A percentile compares a stretch with the other conserved stretches of the same genome.
phyloP scores from a whole-genome alignment of 2,888 invertebrate species.

The Anoplius nigerrimus region DNA sequence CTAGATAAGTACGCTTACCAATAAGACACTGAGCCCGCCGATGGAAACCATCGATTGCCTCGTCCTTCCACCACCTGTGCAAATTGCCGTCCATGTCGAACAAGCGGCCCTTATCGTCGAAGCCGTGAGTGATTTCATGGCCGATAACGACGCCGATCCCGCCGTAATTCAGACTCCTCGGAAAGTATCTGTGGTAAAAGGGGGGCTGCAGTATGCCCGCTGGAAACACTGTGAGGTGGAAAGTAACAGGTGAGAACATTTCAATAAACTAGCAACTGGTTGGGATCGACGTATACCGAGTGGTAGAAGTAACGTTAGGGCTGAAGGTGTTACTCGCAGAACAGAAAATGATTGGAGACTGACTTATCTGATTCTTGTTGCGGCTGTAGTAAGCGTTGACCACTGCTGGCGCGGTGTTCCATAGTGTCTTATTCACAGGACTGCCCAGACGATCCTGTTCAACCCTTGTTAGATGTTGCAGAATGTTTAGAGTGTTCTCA shows the following conservation, averaged over 20 bases:
- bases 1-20: constrained; percentile 62
- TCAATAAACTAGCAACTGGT: background rate
- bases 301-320: too few species aligned
- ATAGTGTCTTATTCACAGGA: constrained; percentile 86
- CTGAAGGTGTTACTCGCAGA: background rate
- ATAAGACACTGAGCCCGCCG: constrained; percentile 87
- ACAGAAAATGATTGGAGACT: constrained; percentile 53
- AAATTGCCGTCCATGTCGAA: constrained; percentile 96
- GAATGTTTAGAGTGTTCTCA: constrained; percentile 87
- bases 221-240: constrained; percentile 83
- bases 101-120: constrained; percentile 92
- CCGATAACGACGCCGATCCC: constrained; percentile 95
- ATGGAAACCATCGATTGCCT: constrained; percentile 85
- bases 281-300: too few species aligned
- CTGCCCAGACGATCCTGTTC: constrained; percentile 84
- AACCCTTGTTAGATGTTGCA: constrained; percentile 83
- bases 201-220: constrained; percentile 96
- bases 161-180: constrained; percentile 88
- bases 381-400: constrained; percentile 97
- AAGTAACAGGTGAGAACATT: too few species aligned
- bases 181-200: constrained; percentile 92
- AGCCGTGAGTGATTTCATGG: constrained; percentile 94
- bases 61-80: constrained; percentile 89
- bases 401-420: constrained; percentile 92
- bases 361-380: constrained; percentile 94